phyloP scores from a whole-genome alignment of 2,888 invertebrate species.

The Coremacera marginata region DNA sequence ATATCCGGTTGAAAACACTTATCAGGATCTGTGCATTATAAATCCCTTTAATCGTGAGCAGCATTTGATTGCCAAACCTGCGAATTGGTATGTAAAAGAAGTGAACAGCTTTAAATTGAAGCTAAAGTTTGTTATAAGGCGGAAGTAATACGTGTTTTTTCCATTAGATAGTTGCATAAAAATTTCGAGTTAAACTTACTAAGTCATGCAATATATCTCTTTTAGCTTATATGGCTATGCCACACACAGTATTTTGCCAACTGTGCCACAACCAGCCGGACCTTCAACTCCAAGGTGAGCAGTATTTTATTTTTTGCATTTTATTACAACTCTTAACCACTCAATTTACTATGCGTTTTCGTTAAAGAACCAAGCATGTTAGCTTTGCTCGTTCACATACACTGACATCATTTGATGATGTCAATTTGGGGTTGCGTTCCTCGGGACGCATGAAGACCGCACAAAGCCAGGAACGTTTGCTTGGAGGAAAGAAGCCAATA shows the following conservation, averaged over 20 bases:
- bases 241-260: slow-evolving; percentile 73
- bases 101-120: background rate
- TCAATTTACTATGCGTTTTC: background rate
- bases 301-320: background rate
- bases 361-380: slow-evolving; percentile 85
- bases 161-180: background rate
- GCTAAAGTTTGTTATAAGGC: background rate
- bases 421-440: slow-evolving; percentile 69
- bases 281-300: slow-evolving; percentile 60
- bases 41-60: slow-evolving; percentile 28
- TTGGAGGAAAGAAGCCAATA: slow-evolving; percentile 79
- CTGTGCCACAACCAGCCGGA: slow-evolving; percentile 73
- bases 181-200: background rate
- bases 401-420: slow-evolving; percentile 85
- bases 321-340: background rate
- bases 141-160: too few species aligned
- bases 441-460: slow-evolving; percentile 70
- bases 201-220: background rate
- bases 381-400: slow-evolving; percentile 92
- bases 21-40: slow-evolving; percentile 18
- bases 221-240: slow-evolving; percentile 70
- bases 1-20: slow-evolving; percentile 20
- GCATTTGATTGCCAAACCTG: slow-evolving; percentile 9
- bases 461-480: slow-evolving; percentile 78
- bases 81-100: slow-evolving; percentile 27